Evolutionary conservation across 2,888 invertebrate species (phyloP), one percentile per base, ranked within the genome.

Genomic region (Zootermopsis nevadensis): DNA sequence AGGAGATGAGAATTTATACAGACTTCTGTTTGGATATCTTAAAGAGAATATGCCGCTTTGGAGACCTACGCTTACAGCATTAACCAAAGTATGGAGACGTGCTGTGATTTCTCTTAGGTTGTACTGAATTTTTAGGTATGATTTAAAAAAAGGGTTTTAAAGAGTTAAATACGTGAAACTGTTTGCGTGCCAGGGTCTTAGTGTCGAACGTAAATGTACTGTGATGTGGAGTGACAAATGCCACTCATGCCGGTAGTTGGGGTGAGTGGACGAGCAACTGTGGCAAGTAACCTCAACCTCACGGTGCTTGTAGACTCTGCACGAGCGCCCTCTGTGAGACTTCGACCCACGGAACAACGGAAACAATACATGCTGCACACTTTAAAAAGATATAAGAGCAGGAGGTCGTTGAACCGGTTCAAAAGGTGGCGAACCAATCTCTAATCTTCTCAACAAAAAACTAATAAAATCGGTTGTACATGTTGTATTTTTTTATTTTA

Each of bases 331-430:
- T 33, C 74, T 74, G 74, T 74, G 74, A 42, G 74, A 74, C 38
- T 33, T 38, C 74, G 38, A 33, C 38, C 74, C 74, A 35, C 35
- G 74, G 38, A 42, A 38, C 74, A 74, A 74, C 33, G 33, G 74
- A 74, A 74, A 74, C 74, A 74, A 74, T 74, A 74, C 74, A 74
- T 74, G 74, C 74, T 74, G 74, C 74, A 74, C 74, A 74, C 74
- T 74, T 74, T 74, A 74, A 74, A 74, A 74, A 27, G 74, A 74
- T 74, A 42, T 74, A 74, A 74, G 35, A 74, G 33, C 33, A 24
- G 38, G 38, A 38, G 74, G 74, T 24, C 74, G n/a, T 74, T 74
- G 74, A 74, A 74, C 74, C 38, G 35, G n/a, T 33, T 42, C 74
- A 38, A 74, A 35, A 74, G 35, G 35, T 74, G 35, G 74, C 33